These are phyloP conservation scores for Eidolon dupreanum DNA, from an alignment of 2,797 vertebrate genomes.

Conservation along the genomic window DNA sequence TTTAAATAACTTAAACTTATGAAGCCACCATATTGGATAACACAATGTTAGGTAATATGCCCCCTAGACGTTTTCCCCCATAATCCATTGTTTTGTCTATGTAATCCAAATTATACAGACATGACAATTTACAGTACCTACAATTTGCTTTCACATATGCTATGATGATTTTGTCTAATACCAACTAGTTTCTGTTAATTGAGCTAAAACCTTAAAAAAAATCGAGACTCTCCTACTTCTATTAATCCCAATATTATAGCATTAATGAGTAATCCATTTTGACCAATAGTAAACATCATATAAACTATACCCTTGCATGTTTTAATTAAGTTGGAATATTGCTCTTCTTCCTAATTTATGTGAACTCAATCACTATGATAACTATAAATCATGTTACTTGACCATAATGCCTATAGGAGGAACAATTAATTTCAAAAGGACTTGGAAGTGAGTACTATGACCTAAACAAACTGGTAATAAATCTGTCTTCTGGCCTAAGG, in stretches of 20 bases:
- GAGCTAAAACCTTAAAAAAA: not conserved
- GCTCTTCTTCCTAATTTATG: constrained; percentile 30
- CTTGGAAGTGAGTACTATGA: not conserved
- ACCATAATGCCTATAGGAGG: not conserved
- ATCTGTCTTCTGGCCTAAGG: not conserved
- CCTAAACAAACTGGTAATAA: not conserved
- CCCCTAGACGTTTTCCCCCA: not conserved
- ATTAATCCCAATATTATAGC: not conserved
- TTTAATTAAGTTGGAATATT: constrained; percentile 44
- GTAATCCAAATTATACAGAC: not conserved
- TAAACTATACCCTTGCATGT: constrained; percentile 22
- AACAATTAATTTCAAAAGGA: constrained; percentile 10
- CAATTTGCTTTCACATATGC: not conserved
- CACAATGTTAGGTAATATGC: not conserved
- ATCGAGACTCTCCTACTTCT: not conserved
- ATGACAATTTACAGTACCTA: not conserved
- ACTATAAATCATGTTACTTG: not conserved
- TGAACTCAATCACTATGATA: constrained; percentile 7
- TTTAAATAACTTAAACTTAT: not conserved
- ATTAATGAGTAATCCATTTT: not conserved
- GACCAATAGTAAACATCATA: not conserved
- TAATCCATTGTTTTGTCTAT: not conserved
- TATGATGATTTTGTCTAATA: not conserved
- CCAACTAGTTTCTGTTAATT: not conserved
- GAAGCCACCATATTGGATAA: not conserved